phyloP scores from a whole-genome alignment of 2,888 invertebrate genomes.

The Folsomia manolachei region DNA sequence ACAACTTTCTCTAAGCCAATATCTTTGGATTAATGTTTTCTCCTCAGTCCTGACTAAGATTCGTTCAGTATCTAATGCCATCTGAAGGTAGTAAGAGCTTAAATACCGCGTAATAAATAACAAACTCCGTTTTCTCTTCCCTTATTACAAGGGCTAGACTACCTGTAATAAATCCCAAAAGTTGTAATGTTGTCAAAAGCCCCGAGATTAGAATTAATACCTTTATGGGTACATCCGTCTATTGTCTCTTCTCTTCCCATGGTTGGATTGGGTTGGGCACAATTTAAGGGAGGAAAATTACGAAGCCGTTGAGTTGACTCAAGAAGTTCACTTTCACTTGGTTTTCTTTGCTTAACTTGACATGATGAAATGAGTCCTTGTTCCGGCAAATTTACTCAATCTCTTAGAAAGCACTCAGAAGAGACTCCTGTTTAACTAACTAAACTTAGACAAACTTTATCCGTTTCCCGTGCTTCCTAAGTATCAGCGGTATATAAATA shows the following conservation, averaged over 20 bases:
- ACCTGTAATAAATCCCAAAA: constrained; percentile 5
- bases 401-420: neutral
- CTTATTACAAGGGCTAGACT: neutral
- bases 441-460: neutral
- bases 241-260: too few species aligned
- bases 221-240: neutral
- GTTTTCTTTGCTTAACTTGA: too few species aligned
- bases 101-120: neutral
- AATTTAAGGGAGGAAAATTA: neutral
- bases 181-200: neutral
- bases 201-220: constrained; percentile 1
- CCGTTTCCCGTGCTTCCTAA: neutral
- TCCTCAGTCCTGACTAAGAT: too few species aligned
- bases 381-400: neutral
- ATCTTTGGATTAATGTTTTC: too few species aligned
- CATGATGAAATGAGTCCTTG: neutral
- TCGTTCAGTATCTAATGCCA: too few species aligned
- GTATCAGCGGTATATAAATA: neutral
- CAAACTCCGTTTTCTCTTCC: neutral
- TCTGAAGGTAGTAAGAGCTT: neutral
- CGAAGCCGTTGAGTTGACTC: neutral
- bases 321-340: too few species aligned
- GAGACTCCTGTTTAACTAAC: neutral
- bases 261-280: too few species aligned
- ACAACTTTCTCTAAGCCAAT: too few species aligned